Evolutionary conservation across 2,113 vertebrate species (phyloP).

Genomic region (Malurus cyaneus): DNA sequence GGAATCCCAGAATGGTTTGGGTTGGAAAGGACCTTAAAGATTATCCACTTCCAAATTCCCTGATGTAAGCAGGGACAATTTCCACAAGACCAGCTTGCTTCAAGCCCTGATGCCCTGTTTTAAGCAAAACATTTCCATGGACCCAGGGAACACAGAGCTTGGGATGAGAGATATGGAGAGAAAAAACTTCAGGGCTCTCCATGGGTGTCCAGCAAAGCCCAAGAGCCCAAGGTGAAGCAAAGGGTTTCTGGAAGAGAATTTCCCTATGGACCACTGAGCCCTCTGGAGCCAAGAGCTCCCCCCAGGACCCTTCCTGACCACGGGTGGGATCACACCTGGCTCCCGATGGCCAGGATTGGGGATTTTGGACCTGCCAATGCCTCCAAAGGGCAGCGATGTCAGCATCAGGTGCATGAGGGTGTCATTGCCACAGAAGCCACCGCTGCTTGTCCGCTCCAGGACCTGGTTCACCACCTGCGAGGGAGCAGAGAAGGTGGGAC

Average conservation of each 20-base stretch:
- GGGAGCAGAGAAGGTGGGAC: not conserved
- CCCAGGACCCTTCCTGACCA: not conserved
- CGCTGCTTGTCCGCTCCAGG: constrained; percentile 82
- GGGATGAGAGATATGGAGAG: not conserved
- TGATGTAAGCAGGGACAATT: not conserved
- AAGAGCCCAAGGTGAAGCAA: not conserved
- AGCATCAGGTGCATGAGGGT: constrained; percentile 81
- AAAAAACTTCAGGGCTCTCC: not conserved
- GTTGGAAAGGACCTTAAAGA: not conserved
- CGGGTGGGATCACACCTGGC: fast-evolving
- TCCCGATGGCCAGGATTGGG: not conserved
- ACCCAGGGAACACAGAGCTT: not conserved
- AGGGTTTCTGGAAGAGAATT: not conserved
- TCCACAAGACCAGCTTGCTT: not conserved
- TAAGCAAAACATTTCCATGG: not conserved
- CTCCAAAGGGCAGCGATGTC: constrained; percentile 83
- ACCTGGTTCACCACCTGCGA: constrained; percentile 71
- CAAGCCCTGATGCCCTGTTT: not conserved
- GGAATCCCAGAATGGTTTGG: not conserved
- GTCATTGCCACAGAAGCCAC: constrained; percentile 88
- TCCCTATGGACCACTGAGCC: not conserved
- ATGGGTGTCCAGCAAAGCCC: fast-evolving
- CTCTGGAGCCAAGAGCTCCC: not conserved
- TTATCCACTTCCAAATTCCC: not conserved
- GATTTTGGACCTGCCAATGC: constrained; percentile 79